A percentile compares a stretch with the other conserved stretches of the same genome.
These are phyloP conservation scores for Chondrilla cf. caribensis DNA, from an alignment of 37 sponge, comb jelly and placozoan genomes.

Conservation along the genomic window DNA sequence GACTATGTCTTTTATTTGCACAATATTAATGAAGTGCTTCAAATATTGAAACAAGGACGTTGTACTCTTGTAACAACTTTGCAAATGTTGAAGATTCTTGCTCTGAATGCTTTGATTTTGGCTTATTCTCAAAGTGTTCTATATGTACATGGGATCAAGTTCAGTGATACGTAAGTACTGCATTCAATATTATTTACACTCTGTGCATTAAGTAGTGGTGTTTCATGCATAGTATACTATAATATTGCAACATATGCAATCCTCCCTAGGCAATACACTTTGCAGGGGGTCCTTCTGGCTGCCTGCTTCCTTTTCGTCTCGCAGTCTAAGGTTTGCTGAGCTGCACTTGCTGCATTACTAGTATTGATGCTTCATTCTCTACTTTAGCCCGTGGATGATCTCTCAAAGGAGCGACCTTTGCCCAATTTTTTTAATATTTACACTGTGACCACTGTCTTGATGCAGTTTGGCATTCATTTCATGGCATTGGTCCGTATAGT, in stretches of 20 bases:
- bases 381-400: conserved; percentile 77
- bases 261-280: conserved; percentile 94
- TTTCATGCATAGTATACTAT: background rate
- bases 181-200: conserved; percentile 5
- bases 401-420: conserved; percentile 86
- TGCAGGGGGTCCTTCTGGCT: conserved; percentile 92
- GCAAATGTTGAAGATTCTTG: conserved; percentile 99
- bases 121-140: conserved; percentile 98
- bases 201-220: background rate
- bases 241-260: no score
- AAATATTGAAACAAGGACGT: conserved; percentile 90
- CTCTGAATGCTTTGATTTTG: conserved; percentile 93
- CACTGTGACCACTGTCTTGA: conserved; percentile 83
- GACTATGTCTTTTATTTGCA: no score
- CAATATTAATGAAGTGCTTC: conserved; percentile 75
- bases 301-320: conserved; percentile 93
- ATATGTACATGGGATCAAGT: conserved; percentile 96
- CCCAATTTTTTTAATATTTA: conserved; percentile 96
- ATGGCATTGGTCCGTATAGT: conserved; percentile 74
- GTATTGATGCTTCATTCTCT: background rate
- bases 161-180: conserved; percentile 92
- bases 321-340: conserved; percentile 62
- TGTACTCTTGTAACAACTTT: conserved; percentile 96
- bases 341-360: no score
- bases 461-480: conserved; percentile 89